Evolutionary conservation across 2,888 invertebrate species (phyloP).

Genomic region (Eulithis testata): DNA sequence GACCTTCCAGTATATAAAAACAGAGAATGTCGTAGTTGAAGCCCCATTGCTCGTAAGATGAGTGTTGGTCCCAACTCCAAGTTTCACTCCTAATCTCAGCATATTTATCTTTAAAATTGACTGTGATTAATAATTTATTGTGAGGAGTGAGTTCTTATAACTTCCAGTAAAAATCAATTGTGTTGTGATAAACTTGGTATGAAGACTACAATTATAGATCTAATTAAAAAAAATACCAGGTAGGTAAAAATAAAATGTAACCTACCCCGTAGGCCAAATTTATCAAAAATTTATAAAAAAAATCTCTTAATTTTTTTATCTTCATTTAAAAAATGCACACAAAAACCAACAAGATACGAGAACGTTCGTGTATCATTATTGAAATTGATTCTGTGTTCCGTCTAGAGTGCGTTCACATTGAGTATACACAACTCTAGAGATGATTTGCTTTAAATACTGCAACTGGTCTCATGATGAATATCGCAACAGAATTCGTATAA

Average conservation of each 20-base stretch:
- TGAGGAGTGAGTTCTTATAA: slow-evolving; percentile 68
- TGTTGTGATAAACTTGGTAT: too few relatives aligned
- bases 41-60: too few relatives aligned
- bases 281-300: too few relatives aligned
- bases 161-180: too few relatives aligned
- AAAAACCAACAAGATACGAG: neutral
- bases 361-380: slow-evolving; percentile 54
- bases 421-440: slow-evolving; percentile 62
- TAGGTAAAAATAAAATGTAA: too few relatives aligned
- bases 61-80: neutral
- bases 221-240: too few relatives aligned
- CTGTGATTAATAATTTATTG: slow-evolving; percentile 83
- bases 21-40: too few relatives aligned
- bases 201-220: too few relatives aligned
- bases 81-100: slow-evolving; percentile 24
- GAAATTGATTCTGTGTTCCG: slow-evolving; percentile 60
- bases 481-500: slow-evolving; percentile 81
- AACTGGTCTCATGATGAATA: slow-evolving; percentile 78
- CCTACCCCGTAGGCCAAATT: too few relatives aligned
- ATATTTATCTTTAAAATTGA: slow-evolving; percentile 82
- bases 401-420: slow-evolving; percentile 54
- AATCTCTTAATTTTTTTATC: too few relatives aligned
- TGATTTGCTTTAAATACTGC: slow-evolving; percentile 83
- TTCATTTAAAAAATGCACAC: neutral
- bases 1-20: too few relatives aligned